A percentile compares a stretch with the other conserved stretches of the same genome.
Conservation (phyloP, 2,888 invertebrate genomes). For the Lasioglossum villosulum region DNA sequence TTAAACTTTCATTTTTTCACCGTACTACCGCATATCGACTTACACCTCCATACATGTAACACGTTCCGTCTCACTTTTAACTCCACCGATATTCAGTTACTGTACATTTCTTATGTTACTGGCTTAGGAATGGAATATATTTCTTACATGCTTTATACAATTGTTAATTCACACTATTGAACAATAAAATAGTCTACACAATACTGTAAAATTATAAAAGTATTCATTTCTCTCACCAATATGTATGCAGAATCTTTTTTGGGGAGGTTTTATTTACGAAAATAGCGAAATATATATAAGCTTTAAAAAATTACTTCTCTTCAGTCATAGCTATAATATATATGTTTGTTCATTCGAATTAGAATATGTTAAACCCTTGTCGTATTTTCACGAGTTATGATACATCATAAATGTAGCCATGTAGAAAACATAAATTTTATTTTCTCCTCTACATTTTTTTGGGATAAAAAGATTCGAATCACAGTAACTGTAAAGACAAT, state of each 20-base stretch:
- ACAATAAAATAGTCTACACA: slow-evolving; percentile 41
- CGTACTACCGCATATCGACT: slow-evolving; percentile 8
- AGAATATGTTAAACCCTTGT: not conserved
- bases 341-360: not conserved
- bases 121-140: slow-evolving; percentile 21
- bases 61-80: slow-evolving; percentile 17
- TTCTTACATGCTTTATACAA: slow-evolving; percentile 61
- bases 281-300: not conserved
- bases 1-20: slow-evolving; percentile 26
- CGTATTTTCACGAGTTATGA: no score
- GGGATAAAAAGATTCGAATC: no score
- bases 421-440: no score
- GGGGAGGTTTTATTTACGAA: not conserved
- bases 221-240: not conserved
- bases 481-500: no score
- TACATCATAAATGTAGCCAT: no score
- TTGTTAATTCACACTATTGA: slow-evolving; percentile 58
- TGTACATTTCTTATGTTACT: slow-evolving; percentile 55
- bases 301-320: not conserved
- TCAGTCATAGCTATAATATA: not conserved
- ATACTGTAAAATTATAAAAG: not conserved
- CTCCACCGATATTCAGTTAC: slow-evolving; percentile 34
- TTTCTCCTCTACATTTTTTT: no score
- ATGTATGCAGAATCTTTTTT: not conserved
- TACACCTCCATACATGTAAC: slow-evolving; percentile 5